Base-by-base conservation (phyloP, 1,140 invertebrate species). In the Nephotettix cincticeps region DNA sequence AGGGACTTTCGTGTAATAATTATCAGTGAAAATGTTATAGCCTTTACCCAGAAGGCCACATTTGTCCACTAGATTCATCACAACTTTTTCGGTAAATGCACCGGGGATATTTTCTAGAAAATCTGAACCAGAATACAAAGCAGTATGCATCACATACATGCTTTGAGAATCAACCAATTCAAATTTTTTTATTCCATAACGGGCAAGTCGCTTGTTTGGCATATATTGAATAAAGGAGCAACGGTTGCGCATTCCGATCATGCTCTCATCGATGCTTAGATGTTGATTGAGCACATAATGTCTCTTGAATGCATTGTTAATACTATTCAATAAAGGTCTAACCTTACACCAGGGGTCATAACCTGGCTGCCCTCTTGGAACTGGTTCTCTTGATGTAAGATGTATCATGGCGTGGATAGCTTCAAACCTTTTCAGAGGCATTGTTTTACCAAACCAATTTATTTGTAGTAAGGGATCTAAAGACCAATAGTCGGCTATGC, bases 21-120 rank as follows among this genome's bases (percentile, higher is more conserved):
- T 70, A 27, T 63, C 56, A 17, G 54, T 70, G 27, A 43, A 70
- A 29, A 64, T 32, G 43, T 70, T 29, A 51, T 70, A 70, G 32
- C 32, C 13, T 32, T 70, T 70, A 32, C 40, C 30, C n/a, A 54
- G 43, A 25, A 70, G 32, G 19, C 58, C 58, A 27, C 47, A 4
- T 19, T 27, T 70, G 14, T 30, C 30, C 21, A 70, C n/a, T 32
- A 70, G 40, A 23, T 70, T 29, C 21, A 29, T 27, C 21, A 70
- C 56, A 40, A 70, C 51, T 43, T 63, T 70, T n/a, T 70, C 47
- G 13, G 51, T 63, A 30, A 68, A 68, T 13, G 19, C 13, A 23
- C 32, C 19, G 17, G 23, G 6, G 13, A 2, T 36, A 58, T 29
- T 11, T 14, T 6, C 32, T 6, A 70, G 27, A 63, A 63, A 70